phyloP scores from a whole-genome alignment of 2,888 invertebrate species.

The Tetranychus piercei region DNA sequence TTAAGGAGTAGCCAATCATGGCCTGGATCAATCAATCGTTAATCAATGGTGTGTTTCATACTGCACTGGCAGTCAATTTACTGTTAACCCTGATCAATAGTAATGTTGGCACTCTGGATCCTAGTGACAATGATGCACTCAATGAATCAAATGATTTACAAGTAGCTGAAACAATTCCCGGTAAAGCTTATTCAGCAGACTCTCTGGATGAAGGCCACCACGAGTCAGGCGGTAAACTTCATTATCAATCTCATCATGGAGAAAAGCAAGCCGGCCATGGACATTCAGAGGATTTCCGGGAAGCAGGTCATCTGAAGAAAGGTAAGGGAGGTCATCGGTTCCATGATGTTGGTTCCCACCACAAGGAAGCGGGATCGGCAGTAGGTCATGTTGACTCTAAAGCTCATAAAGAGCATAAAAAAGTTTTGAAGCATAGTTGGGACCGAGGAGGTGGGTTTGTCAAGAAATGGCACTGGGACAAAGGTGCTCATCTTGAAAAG shows the following conservation, averaged over 20 bases:
- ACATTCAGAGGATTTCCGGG: not conserved
- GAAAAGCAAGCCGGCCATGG: not conserved
- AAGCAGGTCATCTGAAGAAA: not conserved
- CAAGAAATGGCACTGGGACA: conserved; percentile 9
- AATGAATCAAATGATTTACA: not conserved
- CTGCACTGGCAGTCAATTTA: not conserved
- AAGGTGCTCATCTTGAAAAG: conserved; percentile 6
- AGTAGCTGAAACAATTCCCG: not conserved
- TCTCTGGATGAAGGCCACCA: not conserved
- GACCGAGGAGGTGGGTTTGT: conserved; percentile 7
- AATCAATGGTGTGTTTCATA: not conserved
- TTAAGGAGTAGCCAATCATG: not conserved
- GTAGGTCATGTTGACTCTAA: conserved; percentile 6
- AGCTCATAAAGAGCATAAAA: not conserved
- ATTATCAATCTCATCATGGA: not conserved
- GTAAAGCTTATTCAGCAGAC: not conserved
- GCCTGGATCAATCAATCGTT: not conserved
- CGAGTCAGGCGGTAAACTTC: not conserved
- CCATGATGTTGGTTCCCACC: not conserved
- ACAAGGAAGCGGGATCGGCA: not conserved
- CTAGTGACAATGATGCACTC: not conserved
- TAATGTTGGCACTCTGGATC: not conserved
- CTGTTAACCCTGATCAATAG: not conserved
- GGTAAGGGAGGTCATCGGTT: not conserved
- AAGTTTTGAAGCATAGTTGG: conserved; percentile 6